Conservation (phyloP, 2,113 vertebrate genomes). For the Myrmecobius fasciatus region DNA sequence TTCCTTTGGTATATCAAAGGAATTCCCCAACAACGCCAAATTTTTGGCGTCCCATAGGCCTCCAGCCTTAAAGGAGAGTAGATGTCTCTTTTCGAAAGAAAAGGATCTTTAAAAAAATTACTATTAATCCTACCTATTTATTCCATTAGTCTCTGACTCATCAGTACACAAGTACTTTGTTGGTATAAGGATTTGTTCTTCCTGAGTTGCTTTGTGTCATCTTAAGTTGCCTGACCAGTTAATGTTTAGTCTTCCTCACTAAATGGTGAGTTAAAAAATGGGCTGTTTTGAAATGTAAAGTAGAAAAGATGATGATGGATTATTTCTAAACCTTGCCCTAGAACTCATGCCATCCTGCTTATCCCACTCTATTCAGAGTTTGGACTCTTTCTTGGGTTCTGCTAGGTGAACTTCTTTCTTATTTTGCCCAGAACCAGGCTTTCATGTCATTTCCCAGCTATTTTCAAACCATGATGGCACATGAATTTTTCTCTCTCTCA, state of each 20-base stretch:
- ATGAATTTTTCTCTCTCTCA: neutral
- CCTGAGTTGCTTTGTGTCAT: neutral
- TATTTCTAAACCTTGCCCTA: neutral
- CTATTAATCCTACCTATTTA: neutral
- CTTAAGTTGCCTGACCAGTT: neutral
- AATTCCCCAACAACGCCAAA: neutral
- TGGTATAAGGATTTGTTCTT: neutral
- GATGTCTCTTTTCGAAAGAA: neutral
- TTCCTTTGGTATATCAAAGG: neutral
- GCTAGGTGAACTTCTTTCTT: neutral
- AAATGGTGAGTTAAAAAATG: neutral
- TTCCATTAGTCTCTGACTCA: neutral
- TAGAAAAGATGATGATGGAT: neutral
- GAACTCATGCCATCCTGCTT: neutral
- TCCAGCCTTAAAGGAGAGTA: neutral
- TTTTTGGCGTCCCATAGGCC: neutral
- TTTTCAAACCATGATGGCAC: neutral
- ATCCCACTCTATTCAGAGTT: neutral
- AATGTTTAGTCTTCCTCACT: neutral
- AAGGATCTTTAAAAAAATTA: neutral
- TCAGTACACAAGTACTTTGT: neutral
- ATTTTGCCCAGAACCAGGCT: neutral
- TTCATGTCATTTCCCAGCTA: neutral
- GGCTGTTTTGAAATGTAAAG: neutral
- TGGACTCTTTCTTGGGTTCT: neutral